Evolutionary conservation across 2,113 vertebrate species (phyloP).

Genomic region (Syngnathoides biaculeatus): DNA sequence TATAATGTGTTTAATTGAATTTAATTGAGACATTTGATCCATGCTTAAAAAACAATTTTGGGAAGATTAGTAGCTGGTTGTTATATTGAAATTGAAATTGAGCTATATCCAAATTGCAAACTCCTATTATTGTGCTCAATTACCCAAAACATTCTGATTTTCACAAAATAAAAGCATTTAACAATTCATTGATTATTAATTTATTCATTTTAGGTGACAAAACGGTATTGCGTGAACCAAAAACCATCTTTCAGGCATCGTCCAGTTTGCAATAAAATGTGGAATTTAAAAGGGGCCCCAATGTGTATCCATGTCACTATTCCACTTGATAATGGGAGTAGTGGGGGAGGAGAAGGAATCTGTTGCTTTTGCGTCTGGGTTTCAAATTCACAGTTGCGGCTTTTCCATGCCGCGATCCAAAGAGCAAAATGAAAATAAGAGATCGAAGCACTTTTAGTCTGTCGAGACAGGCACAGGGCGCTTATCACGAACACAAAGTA

Average conservation of each 20-base stretch:
- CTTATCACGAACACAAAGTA: slow-evolving; percentile 19
- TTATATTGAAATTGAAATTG: too few relatives aligned
- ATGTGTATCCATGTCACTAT: slow-evolving; percentile 5
- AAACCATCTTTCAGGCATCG: background rate
- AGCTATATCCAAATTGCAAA: too few relatives aligned
- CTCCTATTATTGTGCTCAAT: too few relatives aligned
- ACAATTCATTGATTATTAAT: background rate
- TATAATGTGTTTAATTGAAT: too few relatives aligned
- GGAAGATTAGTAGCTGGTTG: too few relatives aligned
- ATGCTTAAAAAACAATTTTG: too few relatives aligned
- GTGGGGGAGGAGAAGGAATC: slow-evolving; percentile 27
- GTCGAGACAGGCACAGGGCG: slow-evolving; percentile 3
- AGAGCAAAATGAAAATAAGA: slow-evolving; percentile 43
- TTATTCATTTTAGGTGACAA: background rate
- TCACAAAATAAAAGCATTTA: too few relatives aligned
- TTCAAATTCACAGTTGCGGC: slow-evolving; percentile 49
- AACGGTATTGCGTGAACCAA: too few relatives aligned
- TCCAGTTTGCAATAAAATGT: background rate
- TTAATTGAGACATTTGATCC: too few relatives aligned
- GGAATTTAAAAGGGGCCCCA: background rate
- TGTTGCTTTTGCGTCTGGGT: slow-evolving; percentile 60
- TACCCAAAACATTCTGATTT: too few relatives aligned
- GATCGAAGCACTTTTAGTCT: slow-evolving; percentile 44
- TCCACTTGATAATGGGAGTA: slow-evolving; percentile 26
- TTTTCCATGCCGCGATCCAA: slow-evolving; percentile 64